These are phyloP conservation scores for Emys orbicularis DNA, from an alignment of 2,797 vertebrate species.

Conservation along the genomic window DNA sequence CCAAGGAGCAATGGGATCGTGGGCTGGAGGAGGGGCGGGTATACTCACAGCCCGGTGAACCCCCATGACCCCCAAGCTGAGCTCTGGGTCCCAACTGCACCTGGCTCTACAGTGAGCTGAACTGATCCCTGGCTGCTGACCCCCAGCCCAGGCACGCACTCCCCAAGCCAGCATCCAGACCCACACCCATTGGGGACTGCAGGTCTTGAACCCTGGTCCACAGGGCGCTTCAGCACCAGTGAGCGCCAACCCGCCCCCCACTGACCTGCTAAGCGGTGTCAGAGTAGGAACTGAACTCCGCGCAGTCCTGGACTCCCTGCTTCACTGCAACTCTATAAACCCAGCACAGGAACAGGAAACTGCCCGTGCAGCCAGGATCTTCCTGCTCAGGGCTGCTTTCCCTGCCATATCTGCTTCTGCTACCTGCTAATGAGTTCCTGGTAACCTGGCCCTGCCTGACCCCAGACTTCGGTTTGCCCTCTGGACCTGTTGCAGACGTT, in stretches of 20 bases:
- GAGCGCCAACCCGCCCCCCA: background rate
- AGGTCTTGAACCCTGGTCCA: background rate
- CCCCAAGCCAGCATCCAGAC: background rate
- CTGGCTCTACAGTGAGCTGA: background rate
- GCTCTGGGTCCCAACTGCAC: background rate
- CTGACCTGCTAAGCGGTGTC: too few species aligned
- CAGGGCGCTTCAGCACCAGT: background rate
- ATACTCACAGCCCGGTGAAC: background rate
- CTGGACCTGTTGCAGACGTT: background rate
- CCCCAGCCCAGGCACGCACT: background rate
- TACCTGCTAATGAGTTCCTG: background rate
- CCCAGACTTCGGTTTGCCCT: background rate
- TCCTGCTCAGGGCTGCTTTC: background rate
- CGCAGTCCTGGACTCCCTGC: too few species aligned
- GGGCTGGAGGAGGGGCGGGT: background rate
- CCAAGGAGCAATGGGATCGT: background rate
- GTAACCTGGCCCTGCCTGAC: background rate
- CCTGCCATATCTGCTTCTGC: rapidly evolving
- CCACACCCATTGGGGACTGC: background rate
- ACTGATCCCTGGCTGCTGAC: too few species aligned
- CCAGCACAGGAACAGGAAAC: background rate
- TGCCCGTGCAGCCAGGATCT: background rate
- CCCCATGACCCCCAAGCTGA: background rate
- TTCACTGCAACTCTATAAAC: background rate
- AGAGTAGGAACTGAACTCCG: background rate